These are phyloP conservation scores for Decapterus maruadsi DNA, from an alignment of 2,797 vertebrate genomes.

Conservation along the genomic window DNA sequence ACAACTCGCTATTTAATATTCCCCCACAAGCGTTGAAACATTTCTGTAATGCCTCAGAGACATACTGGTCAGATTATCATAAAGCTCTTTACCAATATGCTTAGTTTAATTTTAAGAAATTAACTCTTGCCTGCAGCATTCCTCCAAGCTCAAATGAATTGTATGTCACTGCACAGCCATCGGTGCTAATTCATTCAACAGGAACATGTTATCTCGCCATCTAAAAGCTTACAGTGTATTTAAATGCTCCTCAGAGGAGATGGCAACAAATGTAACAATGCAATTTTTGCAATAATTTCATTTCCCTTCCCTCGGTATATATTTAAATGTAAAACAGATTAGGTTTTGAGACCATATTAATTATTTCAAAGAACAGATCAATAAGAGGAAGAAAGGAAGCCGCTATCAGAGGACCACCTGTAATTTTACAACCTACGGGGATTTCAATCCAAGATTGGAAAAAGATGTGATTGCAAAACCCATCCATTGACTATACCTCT, in stretches of 20 bases:
- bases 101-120: slow-evolving; percentile 88
- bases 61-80: slow-evolving; percentile 83
- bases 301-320: slow-evolving; percentile 69
- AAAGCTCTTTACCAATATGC: slow-evolving; percentile 84
- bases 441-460: neutral
- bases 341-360: slow-evolving; percentile 48
- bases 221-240: slow-evolving; percentile 75
- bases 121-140: slow-evolving; percentile 84
- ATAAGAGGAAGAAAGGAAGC: slow-evolving; percentile 43
- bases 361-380: slow-evolving; percentile 45
- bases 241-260: slow-evolving; percentile 78
- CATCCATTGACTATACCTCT: slow-evolving; percentile 9
- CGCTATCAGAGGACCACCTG: slow-evolving; percentile 45
- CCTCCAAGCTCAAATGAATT: slow-evolving; percentile 81
- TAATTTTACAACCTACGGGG: slow-evolving; percentile 13
- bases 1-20: slow-evolving; percentile 74
- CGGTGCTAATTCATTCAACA: slow-evolving; percentile 57
- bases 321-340: slow-evolving; percentile 72
- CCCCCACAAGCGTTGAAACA: slow-evolving; percentile 66
- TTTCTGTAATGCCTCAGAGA: slow-evolving; percentile 74
- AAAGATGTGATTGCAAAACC: slow-evolving; percentile 17
- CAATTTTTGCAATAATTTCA: slow-evolving; percentile 74
- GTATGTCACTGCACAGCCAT: slow-evolving; percentile 70
- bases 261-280: slow-evolving; percentile 73
- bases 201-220: slow-evolving; percentile 55